phyloP scores from a whole-genome alignment of 2,113 vertebrate genomes.

The Poeciliopsis retropinna region DNA sequence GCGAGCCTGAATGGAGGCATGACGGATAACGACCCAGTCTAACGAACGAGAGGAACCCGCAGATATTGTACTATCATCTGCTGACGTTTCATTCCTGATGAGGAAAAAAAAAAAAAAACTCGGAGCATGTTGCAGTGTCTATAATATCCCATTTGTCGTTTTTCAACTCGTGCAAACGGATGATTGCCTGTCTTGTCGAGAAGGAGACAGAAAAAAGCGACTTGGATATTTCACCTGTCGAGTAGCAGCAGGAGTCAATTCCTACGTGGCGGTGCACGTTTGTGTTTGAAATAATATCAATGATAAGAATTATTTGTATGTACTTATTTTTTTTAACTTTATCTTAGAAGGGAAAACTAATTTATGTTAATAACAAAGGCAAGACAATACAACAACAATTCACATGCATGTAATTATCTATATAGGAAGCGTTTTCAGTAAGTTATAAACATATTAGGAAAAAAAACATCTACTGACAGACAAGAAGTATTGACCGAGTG shows the following conservation, averaged over 20 bases:
- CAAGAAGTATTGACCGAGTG: too few species aligned
- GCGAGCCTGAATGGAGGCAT: slow-evolving; percentile 31
- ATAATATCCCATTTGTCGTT: neutral
- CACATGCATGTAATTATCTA: neutral
- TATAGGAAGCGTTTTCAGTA: neutral
- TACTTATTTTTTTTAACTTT: too few species aligned
- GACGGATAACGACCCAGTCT: slow-evolving; percentile 10
- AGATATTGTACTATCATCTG: slow-evolving; percentile 30
- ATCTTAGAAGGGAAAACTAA: too few species aligned
- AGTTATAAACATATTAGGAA: neutral
- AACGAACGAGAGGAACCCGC: slow-evolving; percentile 13
- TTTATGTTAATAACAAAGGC: too few species aligned
- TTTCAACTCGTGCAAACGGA: slow-evolving; percentile 35
- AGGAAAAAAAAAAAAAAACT: slow-evolving; percentile 30
- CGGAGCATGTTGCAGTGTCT: slow-evolving; percentile 51
- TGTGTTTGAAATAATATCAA: neutral
- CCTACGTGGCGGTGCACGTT: too few species aligned
- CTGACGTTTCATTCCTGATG: slow-evolving; percentile 27
- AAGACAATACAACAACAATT: neutral
- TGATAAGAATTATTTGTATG: neutral
- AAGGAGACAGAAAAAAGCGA: neutral
- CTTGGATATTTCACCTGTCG: too few species aligned
- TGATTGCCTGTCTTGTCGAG: slow-evolving; percentile 46
- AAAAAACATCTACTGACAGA: too few species aligned
- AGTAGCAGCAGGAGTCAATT: too few species aligned